Evolutionary conservation across 2,888 invertebrate species (phyloP).

Genomic region (Galeruca laticollis): DNA sequence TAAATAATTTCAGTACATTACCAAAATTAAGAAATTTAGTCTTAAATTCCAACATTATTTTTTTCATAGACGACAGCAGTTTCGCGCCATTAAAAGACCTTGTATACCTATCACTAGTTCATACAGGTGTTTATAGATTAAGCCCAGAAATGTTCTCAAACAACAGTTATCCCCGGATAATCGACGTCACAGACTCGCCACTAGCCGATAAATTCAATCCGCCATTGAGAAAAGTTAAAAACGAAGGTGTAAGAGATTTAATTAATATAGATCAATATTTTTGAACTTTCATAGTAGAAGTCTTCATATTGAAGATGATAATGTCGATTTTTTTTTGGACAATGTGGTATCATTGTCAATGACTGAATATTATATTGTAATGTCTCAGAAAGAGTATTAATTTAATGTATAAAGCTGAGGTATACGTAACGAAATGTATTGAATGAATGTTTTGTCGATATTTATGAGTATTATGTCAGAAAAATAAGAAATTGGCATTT

Average conservation of each 20-base stretch:
- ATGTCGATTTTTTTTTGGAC: conserved; percentile 22
- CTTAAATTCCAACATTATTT: conserved; percentile 60
- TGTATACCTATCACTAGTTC: conserved; percentile 61
- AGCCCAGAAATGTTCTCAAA: conserved; percentile 61
- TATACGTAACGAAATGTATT: not conserved
- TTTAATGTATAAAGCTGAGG: conserved; percentile 26
- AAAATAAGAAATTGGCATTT: too few relatives aligned
- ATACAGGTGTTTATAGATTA: conserved; percentile 61
- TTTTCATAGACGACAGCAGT: conserved; percentile 56
- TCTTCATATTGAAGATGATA: conserved; percentile 36
- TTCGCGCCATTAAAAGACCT: conserved; percentile 59
- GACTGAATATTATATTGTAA: conserved; percentile 42
- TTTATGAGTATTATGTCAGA: too few relatives aligned
- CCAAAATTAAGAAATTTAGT: conserved; percentile 60
- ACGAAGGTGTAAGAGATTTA: conserved; percentile 56
- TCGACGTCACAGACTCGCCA: conserved; percentile 62
- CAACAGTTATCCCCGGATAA: conserved; percentile 57
- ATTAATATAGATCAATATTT: conserved; percentile 54
- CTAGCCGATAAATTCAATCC: conserved; percentile 61
- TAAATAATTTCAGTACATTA: conserved; percentile 60
- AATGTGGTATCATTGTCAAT: conserved; percentile 38
- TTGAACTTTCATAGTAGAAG: conserved; percentile 14
- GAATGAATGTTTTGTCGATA: not conserved
- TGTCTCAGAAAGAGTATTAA: conserved; percentile 43
- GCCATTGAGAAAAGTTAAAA: conserved; percentile 60